Conservation (phyloP, 2,113 vertebrate genomes). For the Zosterops japonicus region DNA sequence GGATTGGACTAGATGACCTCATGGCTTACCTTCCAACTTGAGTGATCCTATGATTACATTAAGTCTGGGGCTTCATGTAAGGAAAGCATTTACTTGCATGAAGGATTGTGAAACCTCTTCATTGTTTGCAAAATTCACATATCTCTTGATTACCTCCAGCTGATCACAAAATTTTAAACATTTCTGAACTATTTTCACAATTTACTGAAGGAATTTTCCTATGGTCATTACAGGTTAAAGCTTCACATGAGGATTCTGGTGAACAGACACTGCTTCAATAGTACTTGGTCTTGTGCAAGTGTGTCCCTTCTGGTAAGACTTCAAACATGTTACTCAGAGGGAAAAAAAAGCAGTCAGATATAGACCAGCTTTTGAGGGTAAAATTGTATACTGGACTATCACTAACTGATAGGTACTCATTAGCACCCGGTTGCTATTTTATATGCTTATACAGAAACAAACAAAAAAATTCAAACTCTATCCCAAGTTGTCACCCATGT, state of each 20-base stretch:
- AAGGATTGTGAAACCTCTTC: background rate
- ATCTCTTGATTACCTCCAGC: background rate
- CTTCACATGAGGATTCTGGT: background rate
- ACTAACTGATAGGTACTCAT: background rate
- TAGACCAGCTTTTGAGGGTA: background rate
- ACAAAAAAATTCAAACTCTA: background rate
- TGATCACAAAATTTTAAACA: background rate
- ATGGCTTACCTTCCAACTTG: background rate
- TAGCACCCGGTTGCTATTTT: background rate
- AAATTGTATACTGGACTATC: background rate
- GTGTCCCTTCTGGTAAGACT: background rate
- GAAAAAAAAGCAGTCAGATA: background rate
- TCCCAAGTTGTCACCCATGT: background rate
- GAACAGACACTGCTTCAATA: background rate
- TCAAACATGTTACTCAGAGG: background rate
- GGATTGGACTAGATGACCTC: background rate
- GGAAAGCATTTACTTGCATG: background rate
- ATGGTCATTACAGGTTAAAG: background rate
- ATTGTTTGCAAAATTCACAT: background rate
- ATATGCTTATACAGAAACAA: background rate
- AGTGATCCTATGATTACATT: background rate
- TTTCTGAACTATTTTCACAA: background rate
- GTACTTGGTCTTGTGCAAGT: background rate
- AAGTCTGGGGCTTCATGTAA: background rate
- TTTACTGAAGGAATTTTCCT: background rate